Evolutionary conservation across 2,797 vertebrate genomes (phyloP).

Genomic region (Hydrolagus colliei): DNA sequence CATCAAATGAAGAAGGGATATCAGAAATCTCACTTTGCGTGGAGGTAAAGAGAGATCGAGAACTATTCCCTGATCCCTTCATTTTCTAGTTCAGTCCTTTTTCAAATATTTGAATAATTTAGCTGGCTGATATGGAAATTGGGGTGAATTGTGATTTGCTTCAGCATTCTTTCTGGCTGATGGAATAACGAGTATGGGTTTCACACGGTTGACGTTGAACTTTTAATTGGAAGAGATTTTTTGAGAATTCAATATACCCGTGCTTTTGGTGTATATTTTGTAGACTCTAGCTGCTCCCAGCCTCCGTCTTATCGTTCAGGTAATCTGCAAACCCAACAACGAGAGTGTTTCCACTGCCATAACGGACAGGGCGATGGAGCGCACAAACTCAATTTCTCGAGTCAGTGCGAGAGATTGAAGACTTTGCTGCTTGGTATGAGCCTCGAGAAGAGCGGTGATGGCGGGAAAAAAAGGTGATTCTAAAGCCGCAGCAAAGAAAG

Average conservation of each 20-base stretch:
- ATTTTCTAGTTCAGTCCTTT: background rate
- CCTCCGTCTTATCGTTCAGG: background rate
- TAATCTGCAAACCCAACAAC: background rate
- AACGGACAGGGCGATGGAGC: background rate
- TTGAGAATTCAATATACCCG: background rate
- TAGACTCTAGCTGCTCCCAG: background rate
- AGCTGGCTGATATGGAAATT: constrained; percentile 11
- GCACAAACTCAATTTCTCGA: background rate
- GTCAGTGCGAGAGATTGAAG: background rate
- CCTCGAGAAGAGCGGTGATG: constrained; percentile 50
- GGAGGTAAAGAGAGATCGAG: background rate
- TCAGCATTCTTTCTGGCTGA: background rate
- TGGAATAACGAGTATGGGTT: background rate
- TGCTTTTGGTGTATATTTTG: background rate
- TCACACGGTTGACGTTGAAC: background rate
- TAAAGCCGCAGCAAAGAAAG: constrained; percentile 63
- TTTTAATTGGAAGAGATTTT: background rate
- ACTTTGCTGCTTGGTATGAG: constrained; percentile 49
- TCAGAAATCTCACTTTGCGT: background rate
- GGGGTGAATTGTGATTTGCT: background rate
- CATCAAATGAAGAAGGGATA: background rate
- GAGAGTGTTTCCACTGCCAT: background rate
- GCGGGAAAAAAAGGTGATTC: constrained; percentile 68
- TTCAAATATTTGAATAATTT: background rate
- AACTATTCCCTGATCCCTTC: background rate